phyloP scores from a whole-genome alignment of 1,140 invertebrate species.

The Leptinotarsa undecemlineata region DNA sequence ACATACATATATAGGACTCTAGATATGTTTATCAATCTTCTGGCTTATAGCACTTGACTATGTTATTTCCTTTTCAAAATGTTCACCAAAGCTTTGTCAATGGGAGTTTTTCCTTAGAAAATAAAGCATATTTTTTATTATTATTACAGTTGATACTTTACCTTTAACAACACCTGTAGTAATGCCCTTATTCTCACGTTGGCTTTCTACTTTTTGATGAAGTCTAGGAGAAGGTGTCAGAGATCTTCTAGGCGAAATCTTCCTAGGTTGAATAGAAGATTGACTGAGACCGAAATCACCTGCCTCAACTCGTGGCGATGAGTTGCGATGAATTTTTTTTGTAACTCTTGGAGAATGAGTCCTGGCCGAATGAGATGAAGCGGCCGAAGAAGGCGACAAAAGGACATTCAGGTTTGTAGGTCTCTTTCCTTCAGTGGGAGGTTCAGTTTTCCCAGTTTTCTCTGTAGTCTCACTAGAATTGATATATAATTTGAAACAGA shows the following conservation, averaged over 20 bases:
- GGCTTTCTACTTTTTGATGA: neutral
- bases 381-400: neutral
- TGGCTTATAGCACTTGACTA: too few relatives aligned
- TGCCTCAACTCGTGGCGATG: neutral
- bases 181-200: neutral
- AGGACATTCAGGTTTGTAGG: neutral
- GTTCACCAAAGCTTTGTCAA: too few relatives aligned
- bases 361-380: slow-evolving; percentile 3
- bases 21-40: too few relatives aligned
- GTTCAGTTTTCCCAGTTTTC: neutral
- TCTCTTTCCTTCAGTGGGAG: neutral
- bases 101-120: too few relatives aligned
- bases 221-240: neutral
- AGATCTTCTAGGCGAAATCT: neutral
- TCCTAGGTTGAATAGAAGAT: neutral
- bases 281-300: neutral
- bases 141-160: too few relatives aligned
- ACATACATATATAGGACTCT: too few relatives aligned
- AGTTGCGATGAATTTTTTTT: neutral
- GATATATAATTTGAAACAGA: too few relatives aligned
- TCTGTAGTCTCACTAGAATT: neutral
- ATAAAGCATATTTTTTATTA: too few relatives aligned
- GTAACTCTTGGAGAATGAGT: slow-evolving; percentile 7
- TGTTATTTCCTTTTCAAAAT: too few relatives aligned
- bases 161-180: too few relatives aligned